Evolutionary conservation across 1,140 invertebrate species (phyloP), one percentile per base, ranked within the genome.

Genomic region (Sarcophaga bullata): DNA sequence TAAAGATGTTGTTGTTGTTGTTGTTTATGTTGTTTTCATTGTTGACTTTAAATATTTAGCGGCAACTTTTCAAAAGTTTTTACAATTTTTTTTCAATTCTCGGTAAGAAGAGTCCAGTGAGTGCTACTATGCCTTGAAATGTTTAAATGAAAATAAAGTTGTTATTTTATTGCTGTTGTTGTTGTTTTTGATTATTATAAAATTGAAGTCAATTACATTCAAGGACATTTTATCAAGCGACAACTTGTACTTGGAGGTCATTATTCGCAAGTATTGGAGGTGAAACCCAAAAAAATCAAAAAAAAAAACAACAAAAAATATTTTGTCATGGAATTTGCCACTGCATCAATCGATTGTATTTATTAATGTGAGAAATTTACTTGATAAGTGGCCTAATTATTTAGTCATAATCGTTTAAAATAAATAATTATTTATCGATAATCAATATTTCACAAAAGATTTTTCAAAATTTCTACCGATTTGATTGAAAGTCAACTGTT

Each of bases 121-220:
- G 10, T 58, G 54, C 54, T 58, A 7, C 25, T 37, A 37, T 37
- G 25, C 25, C 25, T 13, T 58, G 54, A 58, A 13, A 58, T 13
- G n/a, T 13, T 58, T n/a, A 58, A 58, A 7, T 58, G 54, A 58
- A 58, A 58, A 58, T 58, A 58, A 58, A 58, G 54, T 58, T 58
- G 54, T 58, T n/a, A n/a, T 58, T 58, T 13, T 58, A 13, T 13
- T 58, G 54, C 15, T n/a, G 15, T 58, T 58, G 1, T 58, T 37
- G 25, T 4, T 37, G 25, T 37, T 37, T 37, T 37, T 37, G 25
- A 4, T 37, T 4, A 1, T 4, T 37, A 37, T 37, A 37, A 37
- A 37, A 37, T 37, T 37, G 25, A 37, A 37, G 54, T n/a, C 54
- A 58, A n/a, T n/a, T 13, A 58, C n/a, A 58, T 58, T 58, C 54